Evolutionary conservation across 2,888 invertebrate species (phyloP).

Genomic region (Aphrophora alni): DNA sequence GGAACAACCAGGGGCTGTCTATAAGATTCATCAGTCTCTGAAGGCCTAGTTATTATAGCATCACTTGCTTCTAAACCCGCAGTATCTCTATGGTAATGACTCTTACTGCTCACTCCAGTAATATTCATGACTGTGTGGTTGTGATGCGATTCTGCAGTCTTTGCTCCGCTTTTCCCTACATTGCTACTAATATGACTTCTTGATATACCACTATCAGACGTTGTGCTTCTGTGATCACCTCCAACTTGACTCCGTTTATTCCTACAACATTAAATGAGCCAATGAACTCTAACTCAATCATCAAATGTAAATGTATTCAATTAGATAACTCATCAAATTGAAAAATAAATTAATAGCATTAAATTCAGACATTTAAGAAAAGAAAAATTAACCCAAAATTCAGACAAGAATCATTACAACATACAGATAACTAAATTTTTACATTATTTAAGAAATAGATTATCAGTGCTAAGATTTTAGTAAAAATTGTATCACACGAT

Average conservation of each 20-base stretch:
- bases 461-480: too few relatives aligned
- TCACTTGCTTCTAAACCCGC: slow-evolving; percentile 14
- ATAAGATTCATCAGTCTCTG: slow-evolving; percentile 40
- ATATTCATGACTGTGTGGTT: slow-evolving; percentile 30
- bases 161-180: neutral
- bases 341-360: too few relatives aligned
- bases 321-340: too few relatives aligned
- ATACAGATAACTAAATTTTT: too few relatives aligned
- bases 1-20: slow-evolving; percentile 46
- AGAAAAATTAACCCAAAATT: too few relatives aligned
- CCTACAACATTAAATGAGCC: neutral
- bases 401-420: too few relatives aligned
- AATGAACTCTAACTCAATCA: neutral
- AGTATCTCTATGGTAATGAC: slow-evolving; percentile 22
- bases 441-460: too few relatives aligned
- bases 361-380: too few relatives aligned
- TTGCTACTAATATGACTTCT: slow-evolving; percentile 3
- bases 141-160: slow-evolving; percentile 26
- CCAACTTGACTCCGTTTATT: slow-evolving; percentile 28
- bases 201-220: slow-evolving; percentile 21
- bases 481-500: too few relatives aligned
- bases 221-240: slow-evolving; percentile 17
- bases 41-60: slow-evolving; percentile 27
- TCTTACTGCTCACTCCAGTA: slow-evolving; percentile 17
- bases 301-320: too few relatives aligned